Conservation (phyloP, 2,113 vertebrate genomes). For the Syngnathus scovelli region DNA sequence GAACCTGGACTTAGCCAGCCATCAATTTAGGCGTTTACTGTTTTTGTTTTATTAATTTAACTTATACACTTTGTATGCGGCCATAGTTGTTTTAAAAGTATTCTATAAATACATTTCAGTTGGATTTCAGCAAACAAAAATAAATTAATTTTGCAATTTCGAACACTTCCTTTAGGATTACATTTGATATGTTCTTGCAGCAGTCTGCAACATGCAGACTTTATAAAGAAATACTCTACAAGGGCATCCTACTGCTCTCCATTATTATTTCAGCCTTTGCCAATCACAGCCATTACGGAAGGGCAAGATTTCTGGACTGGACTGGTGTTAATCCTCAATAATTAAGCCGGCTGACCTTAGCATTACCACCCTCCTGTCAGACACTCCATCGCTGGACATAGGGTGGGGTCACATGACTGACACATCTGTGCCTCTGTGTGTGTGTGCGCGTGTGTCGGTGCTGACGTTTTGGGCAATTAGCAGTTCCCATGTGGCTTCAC, state of each 20-base stretch:
- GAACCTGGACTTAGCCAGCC: too few relatives aligned
- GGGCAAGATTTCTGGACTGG: constrained; percentile 63
- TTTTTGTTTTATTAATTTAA: too few relatives aligned
- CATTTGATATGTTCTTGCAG: background rate
- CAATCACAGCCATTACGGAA: constrained; percentile 53
- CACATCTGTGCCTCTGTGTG: constrained; percentile 24
- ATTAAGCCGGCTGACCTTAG: constrained; percentile 66
- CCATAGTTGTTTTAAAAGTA: too few relatives aligned
- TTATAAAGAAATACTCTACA: constrained; percentile 43
- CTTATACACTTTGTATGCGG: too few relatives aligned
- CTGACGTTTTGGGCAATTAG: constrained; percentile 64
- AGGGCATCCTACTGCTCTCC: constrained; percentile 32
- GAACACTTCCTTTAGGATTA: background rate
- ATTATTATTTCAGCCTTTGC: constrained; percentile 59
- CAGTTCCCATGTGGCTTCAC: constrained; percentile 60
- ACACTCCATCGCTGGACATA: constrained; percentile 44
- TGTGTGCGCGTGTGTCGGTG: constrained; percentile 8
- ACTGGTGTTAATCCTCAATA: constrained; percentile 53
- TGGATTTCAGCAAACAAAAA: too few relatives aligned
- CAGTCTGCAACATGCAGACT: constrained; percentile 2
- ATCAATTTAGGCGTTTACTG: too few relatives aligned
- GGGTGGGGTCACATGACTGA: constrained; percentile 52
- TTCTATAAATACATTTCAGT: too few relatives aligned
- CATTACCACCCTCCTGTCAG: constrained; percentile 56
- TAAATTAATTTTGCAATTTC: background rate